Evolutionary conservation across 1,140 invertebrate species (phyloP).

Genomic region (Sitophilus oryzae): DNA sequence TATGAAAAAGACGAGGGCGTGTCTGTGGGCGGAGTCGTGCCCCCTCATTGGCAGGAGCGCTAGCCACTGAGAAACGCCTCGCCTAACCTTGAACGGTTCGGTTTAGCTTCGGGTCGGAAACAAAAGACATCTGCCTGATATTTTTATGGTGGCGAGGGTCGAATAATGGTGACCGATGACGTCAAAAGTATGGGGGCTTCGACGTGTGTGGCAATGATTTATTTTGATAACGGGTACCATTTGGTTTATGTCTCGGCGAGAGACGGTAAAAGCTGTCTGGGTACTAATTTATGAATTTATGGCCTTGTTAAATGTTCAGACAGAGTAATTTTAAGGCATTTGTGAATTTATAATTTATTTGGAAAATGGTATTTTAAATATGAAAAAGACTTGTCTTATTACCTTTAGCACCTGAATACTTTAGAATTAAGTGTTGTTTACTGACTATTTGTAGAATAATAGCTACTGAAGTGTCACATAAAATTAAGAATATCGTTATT

Average conservation of each 20-base stretch:
- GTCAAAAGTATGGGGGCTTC: slow-evolving; percentile 17
- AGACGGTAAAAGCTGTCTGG: no score
- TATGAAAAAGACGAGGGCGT: slow-evolving; percentile 3
- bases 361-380: no score
- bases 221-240: background rate
- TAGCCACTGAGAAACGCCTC: background rate
- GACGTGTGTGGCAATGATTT: slow-evolving; percentile 14
- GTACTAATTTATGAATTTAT: no score
- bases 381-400: no score
- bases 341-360: no score
- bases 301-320: no score
- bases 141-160: slow-evolving; percentile 26
- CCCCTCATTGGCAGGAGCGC: background rate
- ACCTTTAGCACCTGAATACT: no score
- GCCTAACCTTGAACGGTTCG: slow-evolving; percentile 19
- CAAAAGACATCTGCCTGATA: slow-evolving; percentile 25
- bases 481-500: no score
- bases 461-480: no score
- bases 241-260: background rate
- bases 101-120: slow-evolving; percentile 14
- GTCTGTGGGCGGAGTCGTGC: slow-evolving; percentile 9
- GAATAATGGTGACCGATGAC: slow-evolving; percentile 22
- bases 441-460: no score
- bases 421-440: no score
- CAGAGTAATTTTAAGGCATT: no score